Evolutionary conservation across 2,113 vertebrate species (phyloP).

Genomic region (Sigmodon hispidus): DNA sequence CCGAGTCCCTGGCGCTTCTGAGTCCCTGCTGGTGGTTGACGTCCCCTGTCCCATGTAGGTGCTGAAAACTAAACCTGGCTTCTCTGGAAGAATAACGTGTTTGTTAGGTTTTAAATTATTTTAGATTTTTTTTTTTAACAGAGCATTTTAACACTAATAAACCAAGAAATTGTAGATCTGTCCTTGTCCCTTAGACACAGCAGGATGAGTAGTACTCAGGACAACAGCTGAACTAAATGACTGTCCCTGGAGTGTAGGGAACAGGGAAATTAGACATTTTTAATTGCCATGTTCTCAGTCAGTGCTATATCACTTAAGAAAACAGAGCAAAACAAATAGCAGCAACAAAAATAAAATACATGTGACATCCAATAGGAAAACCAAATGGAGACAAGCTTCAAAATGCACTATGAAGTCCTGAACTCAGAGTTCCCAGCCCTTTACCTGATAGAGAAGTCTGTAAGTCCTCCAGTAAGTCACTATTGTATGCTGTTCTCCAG

Average conservation of each 20-base stretch:
- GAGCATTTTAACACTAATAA: background rate
- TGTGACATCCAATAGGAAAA: constrained; percentile 2
- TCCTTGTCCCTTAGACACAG: background rate
- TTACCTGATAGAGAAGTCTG: background rate
- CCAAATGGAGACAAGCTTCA: background rate
- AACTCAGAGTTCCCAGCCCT: background rate
- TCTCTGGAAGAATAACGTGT: background rate
- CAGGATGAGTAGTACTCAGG: background rate
- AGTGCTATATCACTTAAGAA: background rate
- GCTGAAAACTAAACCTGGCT: background rate
- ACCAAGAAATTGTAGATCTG: background rate
- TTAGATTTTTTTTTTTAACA: background rate
- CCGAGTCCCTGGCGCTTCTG: too few species aligned
- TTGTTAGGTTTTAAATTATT: background rate
- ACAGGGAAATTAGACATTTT: background rate
- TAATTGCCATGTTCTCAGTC: background rate
- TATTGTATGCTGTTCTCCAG: too few species aligned
- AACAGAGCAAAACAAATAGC: background rate
- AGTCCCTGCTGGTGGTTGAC: background rate
- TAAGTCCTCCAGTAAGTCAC: too few species aligned
- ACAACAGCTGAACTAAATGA: background rate
- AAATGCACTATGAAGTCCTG: background rate
- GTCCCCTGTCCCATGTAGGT: too few species aligned
- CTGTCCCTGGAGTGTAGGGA: background rate
- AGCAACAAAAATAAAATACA: too few species aligned